These are phyloP conservation scores for Cichladusa arquata DNA, from an alignment of 2,113 vertebrate species.

Conservation along the genomic window DNA sequence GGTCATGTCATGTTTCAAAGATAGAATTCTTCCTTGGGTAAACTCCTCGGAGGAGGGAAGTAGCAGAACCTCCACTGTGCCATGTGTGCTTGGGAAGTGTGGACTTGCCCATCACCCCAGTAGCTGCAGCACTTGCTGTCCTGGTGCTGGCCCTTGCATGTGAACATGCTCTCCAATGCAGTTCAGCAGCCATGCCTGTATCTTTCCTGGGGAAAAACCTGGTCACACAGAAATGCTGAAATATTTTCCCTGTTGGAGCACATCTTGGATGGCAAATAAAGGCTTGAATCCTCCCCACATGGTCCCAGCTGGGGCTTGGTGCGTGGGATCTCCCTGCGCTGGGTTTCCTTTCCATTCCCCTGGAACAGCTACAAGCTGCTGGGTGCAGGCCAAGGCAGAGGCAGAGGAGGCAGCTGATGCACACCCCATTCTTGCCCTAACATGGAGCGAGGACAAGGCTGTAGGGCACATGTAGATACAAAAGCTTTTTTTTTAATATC, in stretches of 20 bases:
- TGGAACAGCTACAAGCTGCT: background rate
- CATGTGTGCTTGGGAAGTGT: background rate
- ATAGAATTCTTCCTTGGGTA: background rate
- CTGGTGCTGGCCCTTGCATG: background rate
- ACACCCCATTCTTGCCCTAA: conserved; percentile 35
- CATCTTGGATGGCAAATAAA: background rate
- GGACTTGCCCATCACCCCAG: background rate
- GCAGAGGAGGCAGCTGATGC: conserved; percentile 7
- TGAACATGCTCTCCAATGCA: fast-evolving
- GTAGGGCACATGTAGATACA: background rate
- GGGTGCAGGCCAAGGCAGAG: conserved; percentile 36
- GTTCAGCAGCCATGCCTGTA: background rate
- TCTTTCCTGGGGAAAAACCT: background rate
- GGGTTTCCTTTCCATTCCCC: background rate
- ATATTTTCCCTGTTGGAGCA: background rate
- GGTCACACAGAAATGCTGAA: background rate
- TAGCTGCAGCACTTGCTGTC: background rate
- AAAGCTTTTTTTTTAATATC: conserved; percentile 1
- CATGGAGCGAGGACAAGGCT: conserved; percentile 38
- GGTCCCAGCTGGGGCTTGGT: background rate
- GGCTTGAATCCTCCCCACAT: background rate
- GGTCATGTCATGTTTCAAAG: background rate
- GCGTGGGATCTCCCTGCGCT: fast-evolving
- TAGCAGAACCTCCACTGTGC: background rate
- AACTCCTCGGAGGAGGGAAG: background rate